These are phyloP conservation scores for Liparis tanakae DNA, from an alignment of 2,797 vertebrate genomes.

Conservation along the genomic window DNA sequence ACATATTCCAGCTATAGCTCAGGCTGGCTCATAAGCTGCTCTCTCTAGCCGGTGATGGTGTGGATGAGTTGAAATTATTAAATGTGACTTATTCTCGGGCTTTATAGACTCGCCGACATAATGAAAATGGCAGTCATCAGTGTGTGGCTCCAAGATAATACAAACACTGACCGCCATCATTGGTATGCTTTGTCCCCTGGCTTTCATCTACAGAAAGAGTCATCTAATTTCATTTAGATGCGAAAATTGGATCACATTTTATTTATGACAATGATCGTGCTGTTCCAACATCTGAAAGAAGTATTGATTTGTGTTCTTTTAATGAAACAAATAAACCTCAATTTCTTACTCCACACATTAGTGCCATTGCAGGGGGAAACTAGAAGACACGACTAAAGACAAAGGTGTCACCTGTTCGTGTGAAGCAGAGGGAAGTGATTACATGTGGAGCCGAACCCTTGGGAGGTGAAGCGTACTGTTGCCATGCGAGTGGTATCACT, in stretches of 20 bases:
- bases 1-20: constrained; percentile 43
- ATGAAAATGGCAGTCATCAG: constrained; percentile 66
- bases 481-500: constrained; percentile 59
- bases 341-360: constrained; percentile 26
- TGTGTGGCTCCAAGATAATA: constrained; percentile 48
- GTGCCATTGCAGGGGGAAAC: constrained; percentile 26
- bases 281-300: constrained; percentile 24
- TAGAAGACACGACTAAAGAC: constrained; percentile 44
- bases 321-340: constrained; percentile 40
- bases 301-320: constrained; percentile 45
- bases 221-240: constrained; percentile 48
- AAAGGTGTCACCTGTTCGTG: constrained; percentile 53
- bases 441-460: constrained; percentile 56
- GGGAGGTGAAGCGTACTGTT: constrained; percentile 42
- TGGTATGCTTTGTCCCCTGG: constrained; percentile 45
- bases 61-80: constrained; percentile 60
- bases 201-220: constrained; percentile 42
- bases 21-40: constrained; percentile 39
- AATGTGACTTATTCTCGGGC: constrained; percentile 56
- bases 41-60: constrained; percentile 46
- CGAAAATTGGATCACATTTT: constrained; percentile 37
- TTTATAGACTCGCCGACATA: constrained; percentile 42
- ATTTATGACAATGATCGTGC: constrained; percentile 8
- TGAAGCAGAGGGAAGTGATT: constrained; percentile 55
- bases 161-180: constrained; percentile 45